These are phyloP conservation scores for Ia io DNA, from an alignment of 2,113 vertebrate genomes.

Conservation along the genomic window DNA sequence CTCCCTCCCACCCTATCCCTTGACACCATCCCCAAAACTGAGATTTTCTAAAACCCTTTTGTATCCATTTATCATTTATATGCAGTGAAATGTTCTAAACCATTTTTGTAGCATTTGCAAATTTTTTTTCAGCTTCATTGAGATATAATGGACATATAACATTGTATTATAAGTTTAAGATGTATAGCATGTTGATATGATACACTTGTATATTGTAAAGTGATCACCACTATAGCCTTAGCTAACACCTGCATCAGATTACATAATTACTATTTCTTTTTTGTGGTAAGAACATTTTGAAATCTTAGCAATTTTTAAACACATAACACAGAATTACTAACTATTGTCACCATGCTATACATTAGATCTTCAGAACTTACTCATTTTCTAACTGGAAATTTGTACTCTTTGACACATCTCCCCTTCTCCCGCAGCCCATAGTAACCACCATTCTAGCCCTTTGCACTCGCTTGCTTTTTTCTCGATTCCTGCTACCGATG, in stretches of 20 bases:
- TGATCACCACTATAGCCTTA: background rate
- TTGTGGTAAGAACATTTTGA: background rate
- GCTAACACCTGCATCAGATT: background rate
- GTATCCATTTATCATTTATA: conserved; percentile 1
- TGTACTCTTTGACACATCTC: background rate
- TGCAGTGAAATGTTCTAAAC: background rate
- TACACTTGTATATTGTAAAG: background rate
- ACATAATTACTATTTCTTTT: background rate
- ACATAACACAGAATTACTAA: background rate
- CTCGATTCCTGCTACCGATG: too few species aligned
- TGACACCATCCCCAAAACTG: background rate
- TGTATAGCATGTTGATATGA: background rate
- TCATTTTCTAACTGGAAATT: background rate
- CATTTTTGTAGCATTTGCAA: background rate
- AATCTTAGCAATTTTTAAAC: background rate
- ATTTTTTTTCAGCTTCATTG: background rate
- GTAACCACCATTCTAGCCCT: background rate
- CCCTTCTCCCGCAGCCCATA: background rate
- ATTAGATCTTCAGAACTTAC: background rate
- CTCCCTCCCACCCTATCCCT: background rate
- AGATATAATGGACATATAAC: background rate
- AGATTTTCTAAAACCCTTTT: conserved; percentile 12
- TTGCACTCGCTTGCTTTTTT: too few species aligned
- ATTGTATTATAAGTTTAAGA: background rate
- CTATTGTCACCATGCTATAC: background rate